phyloP scores from a whole-genome alignment of 2,797 vertebrate species.

The Sebastes itinus region DNA sequence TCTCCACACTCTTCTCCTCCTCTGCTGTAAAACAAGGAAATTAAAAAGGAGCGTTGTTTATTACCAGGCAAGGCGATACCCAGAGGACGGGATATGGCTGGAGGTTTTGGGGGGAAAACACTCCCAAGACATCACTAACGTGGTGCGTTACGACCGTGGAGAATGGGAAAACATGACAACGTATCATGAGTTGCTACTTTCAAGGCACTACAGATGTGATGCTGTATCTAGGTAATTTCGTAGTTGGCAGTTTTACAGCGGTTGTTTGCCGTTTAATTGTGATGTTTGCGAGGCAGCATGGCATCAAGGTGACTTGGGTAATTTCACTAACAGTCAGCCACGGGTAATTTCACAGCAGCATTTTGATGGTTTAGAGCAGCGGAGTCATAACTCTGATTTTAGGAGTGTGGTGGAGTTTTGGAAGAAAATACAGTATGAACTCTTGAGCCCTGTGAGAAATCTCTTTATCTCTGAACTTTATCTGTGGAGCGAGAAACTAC shows the following conservation, averaged over 20 bases:
- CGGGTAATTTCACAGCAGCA: constrained; percentile 34
- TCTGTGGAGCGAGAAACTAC: not conserved
- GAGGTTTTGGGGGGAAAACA: not conserved
- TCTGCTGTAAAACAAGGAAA: constrained; percentile 75
- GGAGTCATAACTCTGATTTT: constrained; percentile 10
- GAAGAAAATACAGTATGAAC: not conserved
- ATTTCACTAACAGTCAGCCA: constrained; percentile 24
- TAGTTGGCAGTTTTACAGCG: constrained; percentile 24
- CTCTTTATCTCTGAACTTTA: constrained; percentile 36
- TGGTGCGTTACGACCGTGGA: not conserved
- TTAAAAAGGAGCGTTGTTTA: constrained; percentile 36
- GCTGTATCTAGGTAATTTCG: constrained; percentile 11
- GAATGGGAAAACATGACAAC: constrained; percentile 16
- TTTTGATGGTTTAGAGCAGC: constrained; percentile 1
- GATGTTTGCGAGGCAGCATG: constrained; percentile 9
- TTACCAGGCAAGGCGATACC: not conserved
- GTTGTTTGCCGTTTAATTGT: constrained; percentile 36
- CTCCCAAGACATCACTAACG: constrained; percentile 10
- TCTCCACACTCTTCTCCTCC: constrained; percentile 75
- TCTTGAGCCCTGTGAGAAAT: constrained; percentile 29
- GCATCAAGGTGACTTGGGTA: constrained; percentile 38
- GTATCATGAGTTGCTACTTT: constrained; percentile 18
- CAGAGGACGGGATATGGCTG: not conserved
- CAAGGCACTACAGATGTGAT: constrained; percentile 12
- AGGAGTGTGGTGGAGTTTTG: constrained; percentile 8